Base-by-base conservation (phyloP, 2,888 invertebrate species). In the Eupithecia abbreviata region DNA sequence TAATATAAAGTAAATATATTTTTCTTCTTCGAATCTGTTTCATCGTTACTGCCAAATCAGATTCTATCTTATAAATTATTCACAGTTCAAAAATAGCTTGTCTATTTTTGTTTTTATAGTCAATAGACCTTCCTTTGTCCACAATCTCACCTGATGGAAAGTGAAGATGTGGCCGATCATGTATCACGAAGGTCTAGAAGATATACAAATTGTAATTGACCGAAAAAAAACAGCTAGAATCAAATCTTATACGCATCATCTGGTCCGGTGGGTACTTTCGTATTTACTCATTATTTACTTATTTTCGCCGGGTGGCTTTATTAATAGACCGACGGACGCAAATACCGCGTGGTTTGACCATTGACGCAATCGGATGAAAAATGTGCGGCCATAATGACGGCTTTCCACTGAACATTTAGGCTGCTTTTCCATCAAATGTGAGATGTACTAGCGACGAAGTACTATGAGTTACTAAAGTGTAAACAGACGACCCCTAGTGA, bases 321-420 rank as follows among this genome's bases (percentile, higher is more conserved):
- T 92, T 90, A 91, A 93, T 94, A 94, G 81, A 84, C 86, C 87
- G 86, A 90, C 89, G 85, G 90, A 93, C 94, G 93, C 91, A 93
- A 93, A 94, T 93, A 93, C 90, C 92, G 92, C 91, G 89, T 91
- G 84, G 90, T 86, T 90, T 90, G 91, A 89, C 89, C 91, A 93
- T 93, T 94, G 94, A 95, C 94, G 94, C 90, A 95, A 93, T 92
- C 89, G 89, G 84, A 87, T 89, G 91, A 93, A 93, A 95, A 95
- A 93, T 93, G 90, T 90, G 90, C 89, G 88, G 89, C 87, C 87
- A 90, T 92, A 92, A 92, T 93, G 69, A 18, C 47, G 47, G 69
- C 6, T 45, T 69, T 69, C 47, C 69, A 69, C 69, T 69, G 69
- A 68, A 68, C 30, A 10, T 30, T 62, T 10, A 62, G 62, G 62